Conservation (phyloP, 2,797 vertebrate genomes). For the Takifugu ocellatus region DNA sequence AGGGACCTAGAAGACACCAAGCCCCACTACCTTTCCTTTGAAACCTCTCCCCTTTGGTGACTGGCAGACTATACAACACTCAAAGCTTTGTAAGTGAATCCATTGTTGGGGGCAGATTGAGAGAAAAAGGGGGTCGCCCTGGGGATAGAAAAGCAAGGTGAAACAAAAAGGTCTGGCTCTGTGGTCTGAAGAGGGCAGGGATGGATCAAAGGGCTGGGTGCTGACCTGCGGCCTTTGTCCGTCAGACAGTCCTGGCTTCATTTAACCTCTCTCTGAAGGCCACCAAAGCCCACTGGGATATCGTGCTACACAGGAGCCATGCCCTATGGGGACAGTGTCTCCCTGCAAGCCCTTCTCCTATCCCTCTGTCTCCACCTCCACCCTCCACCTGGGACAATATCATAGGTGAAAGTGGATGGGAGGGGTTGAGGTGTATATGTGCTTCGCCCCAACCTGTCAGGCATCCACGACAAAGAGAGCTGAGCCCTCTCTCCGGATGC, state of each 20-base stretch:
- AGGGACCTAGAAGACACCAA: conserved; percentile 74
- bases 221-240: conserved; percentile 95
- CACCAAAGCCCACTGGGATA: conserved; percentile 83
- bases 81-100: conserved; percentile 91
- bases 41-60: conserved; percentile 79
- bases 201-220: conserved; percentile 92
- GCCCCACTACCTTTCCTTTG: conserved; percentile 75
- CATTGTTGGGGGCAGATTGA: conserved; percentile 83
- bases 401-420: conserved; percentile 75
- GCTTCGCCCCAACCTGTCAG: conserved; percentile 73
- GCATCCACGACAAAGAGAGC: conserved; percentile 71
- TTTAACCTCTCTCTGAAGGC: conserved; percentile 91
- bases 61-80: conserved; percentile 76
- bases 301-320: conserved; percentile 71
- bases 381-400: conserved; percentile 69
- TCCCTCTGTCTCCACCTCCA: conserved; percentile 38
- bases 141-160: conserved; percentile 71
- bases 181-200: conserved; percentile 89
- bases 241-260: conserved; percentile 90
- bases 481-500: conserved; percentile 69
- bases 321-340: conserved; percentile 69
- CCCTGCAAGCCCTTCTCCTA: conserved; percentile 51
- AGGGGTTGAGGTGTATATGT: conserved; percentile 48
- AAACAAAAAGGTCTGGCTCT: conserved; percentile 80
- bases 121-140: conserved; percentile 77